Evolutionary conservation across 2,113 vertebrate species (phyloP), one percentile per base, ranked within the genome.

Genomic region (Suricata suricatta): DNA sequence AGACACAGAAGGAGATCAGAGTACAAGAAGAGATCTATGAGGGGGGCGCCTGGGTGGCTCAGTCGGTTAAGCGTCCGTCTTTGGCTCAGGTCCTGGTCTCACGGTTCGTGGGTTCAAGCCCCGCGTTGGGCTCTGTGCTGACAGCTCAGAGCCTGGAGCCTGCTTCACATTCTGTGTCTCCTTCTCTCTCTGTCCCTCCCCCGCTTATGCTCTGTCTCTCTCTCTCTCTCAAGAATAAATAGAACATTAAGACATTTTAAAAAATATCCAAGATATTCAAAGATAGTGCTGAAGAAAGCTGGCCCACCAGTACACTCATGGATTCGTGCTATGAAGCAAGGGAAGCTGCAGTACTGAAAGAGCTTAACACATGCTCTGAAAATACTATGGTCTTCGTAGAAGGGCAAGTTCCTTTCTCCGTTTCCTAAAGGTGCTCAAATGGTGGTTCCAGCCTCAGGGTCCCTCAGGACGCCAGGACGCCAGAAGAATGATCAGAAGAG

Each of bases 251-350:
- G 13, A 50, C 12, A 50, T 15, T 15, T 50, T 50, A 3, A 13
- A 13, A 50, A 50, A 50, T 14, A 50, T 10, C 50, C 13, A 13
- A 50, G 50, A 99, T 98, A 99, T 98, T 98, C 99, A 57, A 98
- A 98, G 74, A 97, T 98, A 95, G 99, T 99, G 99, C 97, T 99
- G 97, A 98, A 99, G 63, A 97, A 98, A 84, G 98, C 99, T 11
- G 99, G 98, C 95, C 99, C 99, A 94, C 97, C 99, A 97, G 99
- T 99, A 86, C 94, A 97, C n/a, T 96, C 0, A 82, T 99, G 3
- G 99, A 99, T 85, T 99, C 99, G 99, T 99, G 99, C 94, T 99
- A 99, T 93, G 99, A 99, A 96, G 98, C 44, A 99, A 99, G 99
- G 85, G 99, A 99, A 63, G 97, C 99, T 15, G 98, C 98, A 33